Percentiles rank a stretch among this genome's conserved stretches.
phyloP scores from a whole-genome alignment of 2,113 vertebrate species.

The Colossoma macropomum region DNA sequence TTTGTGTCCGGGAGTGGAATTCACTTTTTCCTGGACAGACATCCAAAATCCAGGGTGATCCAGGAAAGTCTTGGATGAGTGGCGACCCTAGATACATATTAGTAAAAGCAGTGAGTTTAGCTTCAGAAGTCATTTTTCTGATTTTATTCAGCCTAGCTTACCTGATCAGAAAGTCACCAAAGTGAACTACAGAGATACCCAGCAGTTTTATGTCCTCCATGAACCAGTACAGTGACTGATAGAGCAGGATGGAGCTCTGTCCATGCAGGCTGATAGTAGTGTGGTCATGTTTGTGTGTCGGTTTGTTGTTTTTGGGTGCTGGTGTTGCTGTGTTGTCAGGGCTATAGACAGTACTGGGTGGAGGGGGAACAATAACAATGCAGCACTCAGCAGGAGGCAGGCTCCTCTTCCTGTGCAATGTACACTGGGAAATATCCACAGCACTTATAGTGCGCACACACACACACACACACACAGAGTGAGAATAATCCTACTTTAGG shows the following conservation, averaged over 20 bases:
- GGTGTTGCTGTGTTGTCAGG: conserved; percentile 47
- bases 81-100: too few relatives aligned
- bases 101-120: too few relatives aligned
- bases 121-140: too few relatives aligned
- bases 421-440: conserved; percentile 49
- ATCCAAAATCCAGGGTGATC: too few relatives aligned
- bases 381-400: conserved; percentile 74
- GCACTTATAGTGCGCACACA: conserved; percentile 25
- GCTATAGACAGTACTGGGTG: conserved; percentile 42
- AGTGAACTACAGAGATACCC: too few relatives aligned
- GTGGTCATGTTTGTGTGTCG: conserved; percentile 16
- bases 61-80: too few relatives aligned
- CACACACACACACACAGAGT: conserved; percentile 11
- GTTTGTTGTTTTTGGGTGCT: conserved; percentile 75
- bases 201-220: not conserved
- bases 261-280: not conserved
- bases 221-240: not conserved
- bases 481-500: conserved; percentile 38
- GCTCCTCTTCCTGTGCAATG: conserved; percentile 74
- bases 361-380: conserved; percentile 76
- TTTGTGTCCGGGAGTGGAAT: too few relatives aligned
- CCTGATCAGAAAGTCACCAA: not conserved
- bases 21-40: too few relatives aligned
- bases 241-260: not conserved
- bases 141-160: not conserved